These are phyloP conservation scores for Drosophila oshimai DNA, from an alignment of 1,140 invertebrate species.

Conservation along the genomic window DNA sequence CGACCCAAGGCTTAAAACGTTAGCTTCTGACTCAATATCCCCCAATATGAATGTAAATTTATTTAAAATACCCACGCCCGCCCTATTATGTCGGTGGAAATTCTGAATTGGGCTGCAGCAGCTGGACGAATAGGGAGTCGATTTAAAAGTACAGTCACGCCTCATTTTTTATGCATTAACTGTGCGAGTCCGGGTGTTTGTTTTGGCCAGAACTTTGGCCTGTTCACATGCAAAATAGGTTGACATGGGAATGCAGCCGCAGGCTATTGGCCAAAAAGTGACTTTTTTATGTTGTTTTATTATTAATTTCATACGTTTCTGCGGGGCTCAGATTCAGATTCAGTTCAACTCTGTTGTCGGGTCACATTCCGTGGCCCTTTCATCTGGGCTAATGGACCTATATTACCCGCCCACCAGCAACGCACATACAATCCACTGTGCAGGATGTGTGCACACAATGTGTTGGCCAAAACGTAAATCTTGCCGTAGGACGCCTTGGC, in stretches of 20 bases:
- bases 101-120: constrained; percentile 40
- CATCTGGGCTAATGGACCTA: constrained; percentile 58
- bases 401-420: constrained; percentile 25
- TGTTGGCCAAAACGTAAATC: constrained; percentile 66
- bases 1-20: background rate
- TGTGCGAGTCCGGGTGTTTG: constrained; percentile 34
- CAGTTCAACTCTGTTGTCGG: constrained; percentile 11
- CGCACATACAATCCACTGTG: background rate
- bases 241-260: constrained; percentile 50
- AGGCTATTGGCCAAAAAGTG: constrained; percentile 62
- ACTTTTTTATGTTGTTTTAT: constrained; percentile 75
- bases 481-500: constrained; percentile 13
- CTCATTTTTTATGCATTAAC: constrained; percentile 76
- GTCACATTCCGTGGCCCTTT: constrained; percentile 11
- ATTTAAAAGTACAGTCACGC: constrained; percentile 27
- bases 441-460: constrained; percentile 2
- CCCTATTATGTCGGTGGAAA: constrained; percentile 5
- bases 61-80: constrained; percentile 35
- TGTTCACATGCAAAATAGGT: constrained; percentile 45
- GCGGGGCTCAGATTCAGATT: constrained; percentile 1
- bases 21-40: too few relatives aligned
- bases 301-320: constrained; percentile 67
- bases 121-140: constrained; percentile 8
- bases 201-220: constrained; percentile 5
- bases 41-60: constrained; percentile 44